Evolutionary conservation across 2,888 invertebrate genomes (phyloP).

Genomic region (Phytoseiulus persimilis): DNA sequence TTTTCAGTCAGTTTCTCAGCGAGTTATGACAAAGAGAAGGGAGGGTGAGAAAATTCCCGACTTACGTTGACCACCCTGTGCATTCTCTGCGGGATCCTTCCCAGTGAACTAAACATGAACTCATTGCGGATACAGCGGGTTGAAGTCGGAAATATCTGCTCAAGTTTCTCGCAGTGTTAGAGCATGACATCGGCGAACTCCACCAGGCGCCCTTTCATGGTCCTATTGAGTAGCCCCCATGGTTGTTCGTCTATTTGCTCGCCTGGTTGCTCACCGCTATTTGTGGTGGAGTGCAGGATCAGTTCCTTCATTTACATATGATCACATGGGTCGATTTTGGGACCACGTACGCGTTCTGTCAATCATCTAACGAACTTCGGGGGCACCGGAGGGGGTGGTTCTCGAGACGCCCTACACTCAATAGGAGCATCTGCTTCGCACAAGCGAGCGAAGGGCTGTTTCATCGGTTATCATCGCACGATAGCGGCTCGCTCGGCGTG

Average conservation of each 20-base stretch:
- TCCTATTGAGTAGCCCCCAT: not conserved
- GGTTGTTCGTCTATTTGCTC: not conserved
- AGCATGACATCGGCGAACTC: no score
- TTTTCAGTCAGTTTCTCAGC: no score
- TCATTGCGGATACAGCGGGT: no score
- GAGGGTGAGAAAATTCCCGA: no score
- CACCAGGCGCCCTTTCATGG: not conserved
- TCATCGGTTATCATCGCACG: not conserved
- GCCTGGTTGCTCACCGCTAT: not conserved
- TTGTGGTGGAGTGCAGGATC: not conserved
- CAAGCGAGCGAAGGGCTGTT: not conserved
- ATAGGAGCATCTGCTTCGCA: not conserved
- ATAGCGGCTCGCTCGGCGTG: not conserved
- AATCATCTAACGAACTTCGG: not conserved
- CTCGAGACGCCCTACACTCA: not conserved
- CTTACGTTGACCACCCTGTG: no score
- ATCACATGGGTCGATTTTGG: not conserved
- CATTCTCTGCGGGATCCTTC: no score
- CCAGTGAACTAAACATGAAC: no score
- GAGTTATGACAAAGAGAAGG: no score
- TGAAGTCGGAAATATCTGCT: no score
- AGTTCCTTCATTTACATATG: not conserved
- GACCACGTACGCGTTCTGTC: not conserved
- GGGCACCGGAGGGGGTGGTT: not conserved
- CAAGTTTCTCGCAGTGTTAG: no score